phyloP scores from a whole-genome alignment of 2,888 invertebrate species.

The Sinohyriopsis cumingii region DNA sequence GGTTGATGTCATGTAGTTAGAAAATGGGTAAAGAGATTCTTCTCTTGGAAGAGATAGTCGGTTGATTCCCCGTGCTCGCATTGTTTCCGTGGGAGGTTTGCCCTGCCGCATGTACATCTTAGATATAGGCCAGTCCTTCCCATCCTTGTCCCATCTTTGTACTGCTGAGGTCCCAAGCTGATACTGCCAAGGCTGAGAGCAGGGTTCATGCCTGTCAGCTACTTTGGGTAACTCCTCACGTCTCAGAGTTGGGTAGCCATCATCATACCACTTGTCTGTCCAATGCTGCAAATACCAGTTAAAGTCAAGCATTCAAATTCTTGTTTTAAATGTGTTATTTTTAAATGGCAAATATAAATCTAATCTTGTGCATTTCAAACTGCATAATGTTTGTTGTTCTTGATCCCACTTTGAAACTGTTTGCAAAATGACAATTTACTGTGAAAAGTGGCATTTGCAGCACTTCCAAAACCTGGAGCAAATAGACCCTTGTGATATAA shows the following conservation, averaged over 20 bases:
- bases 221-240: slow-evolving; percentile 59
- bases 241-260: slow-evolving; percentile 51
- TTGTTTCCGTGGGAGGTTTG: slow-evolving; percentile 60
- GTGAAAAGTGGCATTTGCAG: too few species aligned
- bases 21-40: slow-evolving; percentile 66
- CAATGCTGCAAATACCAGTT: slow-evolving; percentile 51
- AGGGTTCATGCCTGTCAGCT: slow-evolving; percentile 55
- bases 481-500: too few species aligned
- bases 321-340: too few species aligned
- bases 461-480: too few species aligned
- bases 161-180: slow-evolving; percentile 53
- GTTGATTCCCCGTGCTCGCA: slow-evolving; percentile 64
- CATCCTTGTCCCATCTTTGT: slow-evolving; percentile 52
- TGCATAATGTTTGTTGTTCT: too few species aligned
- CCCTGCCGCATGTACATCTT: slow-evolving; percentile 48
- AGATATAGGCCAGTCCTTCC: slow-evolving; percentile 62
- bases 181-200: slow-evolving; percentile 61
- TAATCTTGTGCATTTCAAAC: too few species aligned
- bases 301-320: background rate
- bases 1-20: slow-evolving; percentile 70
- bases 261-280: slow-evolving; percentile 67
- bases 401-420: too few species aligned
- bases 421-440: too few species aligned
- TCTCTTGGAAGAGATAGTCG: slow-evolving; percentile 54
- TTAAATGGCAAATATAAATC: too few species aligned